Evolutionary conservation across 2,888 invertebrate genomes (phyloP).

Genomic region (Hipparchia semele): DNA sequence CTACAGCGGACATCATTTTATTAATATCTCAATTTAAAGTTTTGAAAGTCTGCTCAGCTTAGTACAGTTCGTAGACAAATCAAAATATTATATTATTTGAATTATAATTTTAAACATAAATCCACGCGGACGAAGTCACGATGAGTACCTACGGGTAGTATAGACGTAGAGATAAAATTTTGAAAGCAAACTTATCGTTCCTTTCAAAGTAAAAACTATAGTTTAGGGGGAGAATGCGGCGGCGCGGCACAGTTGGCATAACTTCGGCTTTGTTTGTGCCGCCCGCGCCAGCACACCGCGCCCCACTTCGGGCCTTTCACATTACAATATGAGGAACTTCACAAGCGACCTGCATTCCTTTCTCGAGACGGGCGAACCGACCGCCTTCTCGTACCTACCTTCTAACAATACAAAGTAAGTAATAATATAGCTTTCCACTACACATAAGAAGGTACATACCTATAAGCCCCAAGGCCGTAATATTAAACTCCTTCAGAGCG

Average conservation of each 20-base stretch:
- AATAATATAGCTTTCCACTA: no score
- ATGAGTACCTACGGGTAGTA: neutral
- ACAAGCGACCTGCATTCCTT: conserved; percentile 4
- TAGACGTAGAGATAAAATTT: neutral
- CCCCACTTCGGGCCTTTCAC: neutral
- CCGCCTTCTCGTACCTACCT: neutral
- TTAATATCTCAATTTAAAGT: no score
- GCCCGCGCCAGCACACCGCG: neutral
- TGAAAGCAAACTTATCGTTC: conserved; percentile 6
- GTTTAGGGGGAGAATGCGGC: neutral
- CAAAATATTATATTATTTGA: no score
- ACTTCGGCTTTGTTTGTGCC: neutral
- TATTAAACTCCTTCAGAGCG: no score
- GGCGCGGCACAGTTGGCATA: neutral
- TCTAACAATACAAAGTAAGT: no score
- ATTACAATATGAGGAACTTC: neutral
- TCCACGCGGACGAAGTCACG: no score
- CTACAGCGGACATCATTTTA: no score
- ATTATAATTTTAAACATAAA: no score
- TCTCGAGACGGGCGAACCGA: neutral
- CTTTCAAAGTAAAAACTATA: conserved; percentile 7
- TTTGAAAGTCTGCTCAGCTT: no score
- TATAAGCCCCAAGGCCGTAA: no score
- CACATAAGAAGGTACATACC: no score
- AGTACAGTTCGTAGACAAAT: no score